Evolutionary conservation across 2,113 vertebrate genomes (phyloP).

Genomic region (Monarcha castaneiventris): DNA sequence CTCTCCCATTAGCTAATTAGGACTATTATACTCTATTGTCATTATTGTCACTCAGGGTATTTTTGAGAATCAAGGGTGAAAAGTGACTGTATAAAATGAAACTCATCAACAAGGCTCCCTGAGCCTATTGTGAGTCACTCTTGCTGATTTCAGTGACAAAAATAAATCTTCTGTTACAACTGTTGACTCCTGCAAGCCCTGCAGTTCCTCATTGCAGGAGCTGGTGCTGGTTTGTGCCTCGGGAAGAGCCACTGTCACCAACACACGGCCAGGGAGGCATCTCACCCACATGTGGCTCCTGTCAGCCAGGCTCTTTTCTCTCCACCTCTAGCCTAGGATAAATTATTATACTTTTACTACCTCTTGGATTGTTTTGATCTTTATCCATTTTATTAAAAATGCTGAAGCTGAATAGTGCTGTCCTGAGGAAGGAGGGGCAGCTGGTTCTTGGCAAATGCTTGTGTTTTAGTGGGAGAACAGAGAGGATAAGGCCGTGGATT

Average conservation of each 20-base stretch:
- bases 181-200: background rate
- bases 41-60: background rate
- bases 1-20: slow-evolving; percentile 18
- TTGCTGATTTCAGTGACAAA: background rate
- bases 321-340: background rate
- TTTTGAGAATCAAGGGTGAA: slow-evolving; percentile 36
- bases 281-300: background rate
- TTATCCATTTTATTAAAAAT: background rate
- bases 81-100: slow-evolving; percentile 8
- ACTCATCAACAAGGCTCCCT: background rate
- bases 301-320: background rate
- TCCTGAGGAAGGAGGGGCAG: background rate
- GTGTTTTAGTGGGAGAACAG: background rate
- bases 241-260: background rate
- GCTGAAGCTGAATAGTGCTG: background rate
- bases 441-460: background rate
- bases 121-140: slow-evolving; percentile 24
- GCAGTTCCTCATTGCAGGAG: background rate
- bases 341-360: background rate
- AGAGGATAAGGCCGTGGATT: background rate
- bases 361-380: background rate
- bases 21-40: background rate
- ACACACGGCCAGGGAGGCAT: background rate
- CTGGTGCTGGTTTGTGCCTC: background rate
- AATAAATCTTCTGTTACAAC: background rate